Percentiles rank a stretch among this genome's conserved stretches.
These are phyloP conservation scores for Drosophila tristis DNA, from an alignment of 1,140 invertebrate species.

Conservation along the genomic window DNA sequence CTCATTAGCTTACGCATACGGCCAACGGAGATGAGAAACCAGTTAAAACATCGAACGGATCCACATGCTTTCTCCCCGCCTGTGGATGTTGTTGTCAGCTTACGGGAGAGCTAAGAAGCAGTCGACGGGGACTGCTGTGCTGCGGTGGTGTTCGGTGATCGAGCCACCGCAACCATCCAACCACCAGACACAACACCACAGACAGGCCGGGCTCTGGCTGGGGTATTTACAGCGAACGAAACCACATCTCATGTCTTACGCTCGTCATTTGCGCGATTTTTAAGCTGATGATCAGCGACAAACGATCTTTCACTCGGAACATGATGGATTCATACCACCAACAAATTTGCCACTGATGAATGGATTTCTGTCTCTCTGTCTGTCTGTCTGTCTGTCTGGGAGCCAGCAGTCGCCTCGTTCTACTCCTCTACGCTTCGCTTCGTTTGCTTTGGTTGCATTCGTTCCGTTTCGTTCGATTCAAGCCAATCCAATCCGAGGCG, in stretches of 20 bases:
- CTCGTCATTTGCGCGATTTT: constrained; percentile 83
- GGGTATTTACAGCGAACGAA: constrained; percentile 5
- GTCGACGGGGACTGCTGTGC: constrained; percentile 17
- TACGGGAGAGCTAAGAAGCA: constrained; percentile 57
- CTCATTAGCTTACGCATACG: constrained; percentile 26
- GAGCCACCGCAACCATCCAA: constrained; percentile 25
- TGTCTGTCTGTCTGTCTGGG: constrained; percentile 2
- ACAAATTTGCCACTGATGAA: constrained; percentile 84
- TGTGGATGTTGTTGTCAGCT: constrained; percentile 70
- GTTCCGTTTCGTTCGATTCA: constrained; percentile 7
- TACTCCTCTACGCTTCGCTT: constrained; percentile 1
- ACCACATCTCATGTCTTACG: constrained; percentile 73
- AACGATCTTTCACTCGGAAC: constrained; percentile 83
- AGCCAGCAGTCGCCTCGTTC: not conserved
- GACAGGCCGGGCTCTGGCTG: not conserved
- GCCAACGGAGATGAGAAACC: constrained; percentile 18
- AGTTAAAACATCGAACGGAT: constrained; percentile 39
- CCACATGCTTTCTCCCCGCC: constrained; percentile 49
- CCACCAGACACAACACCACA: constrained; percentile 23
- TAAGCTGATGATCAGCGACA: constrained; percentile 84
- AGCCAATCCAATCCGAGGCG: constrained; percentile 7
- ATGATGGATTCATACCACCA: constrained; percentile 84
- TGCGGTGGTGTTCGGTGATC: not conserved
- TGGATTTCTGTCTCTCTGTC: constrained; percentile 71
- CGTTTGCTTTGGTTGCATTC: constrained; percentile 7